These are phyloP conservation scores for Manduca sexta DNA, from an alignment of 1,140 invertebrate species.

Conservation along the genomic window DNA sequence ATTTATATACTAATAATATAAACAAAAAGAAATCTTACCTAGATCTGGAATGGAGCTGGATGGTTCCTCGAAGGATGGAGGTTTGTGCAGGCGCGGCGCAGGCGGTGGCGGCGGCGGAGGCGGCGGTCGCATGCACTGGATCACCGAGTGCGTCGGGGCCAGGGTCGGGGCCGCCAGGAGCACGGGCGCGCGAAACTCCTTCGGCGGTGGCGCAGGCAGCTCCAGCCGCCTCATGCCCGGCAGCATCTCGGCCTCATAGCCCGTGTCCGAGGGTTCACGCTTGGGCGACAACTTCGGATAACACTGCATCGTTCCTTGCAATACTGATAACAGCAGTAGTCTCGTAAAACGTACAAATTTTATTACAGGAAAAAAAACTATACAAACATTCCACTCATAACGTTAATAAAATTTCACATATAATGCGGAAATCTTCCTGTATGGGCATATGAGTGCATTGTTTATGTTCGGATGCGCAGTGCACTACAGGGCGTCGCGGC, in stretches of 20 bases:
- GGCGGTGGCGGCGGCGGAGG: slow-evolving; percentile 75
- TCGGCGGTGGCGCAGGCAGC: slow-evolving; percentile 63
- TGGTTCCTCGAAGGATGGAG: slow-evolving; percentile 79
- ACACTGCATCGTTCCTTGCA: slow-evolving; percentile 56
- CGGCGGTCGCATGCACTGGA: slow-evolving; percentile 74
- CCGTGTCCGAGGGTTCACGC: slow-evolving; percentile 46
- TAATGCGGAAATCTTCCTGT: slow-evolving; percentile 29
- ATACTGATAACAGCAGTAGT: slow-evolving; percentile 19
- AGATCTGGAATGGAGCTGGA: slow-evolving; percentile 89
- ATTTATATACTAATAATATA: not conserved
- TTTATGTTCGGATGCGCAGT: slow-evolving; percentile 24
- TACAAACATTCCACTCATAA: slow-evolving; percentile 20
- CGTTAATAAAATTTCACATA: slow-evolving; percentile 17
- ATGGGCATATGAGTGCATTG: slow-evolving; percentile 27
- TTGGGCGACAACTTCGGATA: slow-evolving; percentile 61
- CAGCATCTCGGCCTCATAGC: slow-evolving; percentile 55
- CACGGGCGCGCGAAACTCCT: slow-evolving; percentile 63
- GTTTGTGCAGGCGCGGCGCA: slow-evolving; percentile 54
- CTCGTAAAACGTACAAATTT: slow-evolving; percentile 11
- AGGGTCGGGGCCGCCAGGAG: slow-evolving; percentile 58
- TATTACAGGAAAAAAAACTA: slow-evolving; percentile 12
- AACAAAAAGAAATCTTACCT: slow-evolving; percentile 82
- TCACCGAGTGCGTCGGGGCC: slow-evolving; percentile 60
- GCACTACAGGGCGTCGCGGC: slow-evolving; percentile 22
- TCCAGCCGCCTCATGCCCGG: slow-evolving; percentile 54